phyloP scores from a whole-genome alignment of 2,888 invertebrate species.

The Parnassius mnemosyne region DNA sequence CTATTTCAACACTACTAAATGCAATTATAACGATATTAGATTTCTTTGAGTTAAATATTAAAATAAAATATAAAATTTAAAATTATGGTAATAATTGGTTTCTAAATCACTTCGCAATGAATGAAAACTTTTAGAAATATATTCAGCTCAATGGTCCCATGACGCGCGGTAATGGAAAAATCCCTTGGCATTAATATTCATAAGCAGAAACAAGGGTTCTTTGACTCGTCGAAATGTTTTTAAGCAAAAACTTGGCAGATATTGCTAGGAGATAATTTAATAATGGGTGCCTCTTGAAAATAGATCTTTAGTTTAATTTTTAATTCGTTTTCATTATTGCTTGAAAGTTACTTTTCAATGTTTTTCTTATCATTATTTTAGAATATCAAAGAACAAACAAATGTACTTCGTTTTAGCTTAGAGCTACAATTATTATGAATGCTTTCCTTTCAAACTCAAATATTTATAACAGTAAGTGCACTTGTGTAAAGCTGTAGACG shows the following conservation, averaged over 20 bases:
- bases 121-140: slow-evolving; percentile 52
- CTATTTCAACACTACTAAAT: neutral
- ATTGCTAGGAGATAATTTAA: slow-evolving; percentile 9
- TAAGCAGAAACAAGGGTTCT: slow-evolving; percentile 44
- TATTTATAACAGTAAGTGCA: too few species aligned
- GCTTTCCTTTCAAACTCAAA: too few species aligned
- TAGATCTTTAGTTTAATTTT: too few species aligned
- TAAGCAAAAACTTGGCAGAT: slow-evolving; percentile 20
- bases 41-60: slow-evolving; percentile 8
- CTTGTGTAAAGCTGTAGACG: too few species aligned
- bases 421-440: too few species aligned
- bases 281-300: neutral
- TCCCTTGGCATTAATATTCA: slow-evolving; percentile 60
- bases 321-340: too few species aligned
- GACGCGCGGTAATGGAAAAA: slow-evolving; percentile 55
- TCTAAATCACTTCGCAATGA: slow-evolving; percentile 41
- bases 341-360: too few species aligned
- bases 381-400: too few species aligned
- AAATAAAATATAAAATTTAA: slow-evolving; percentile 2
- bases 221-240: slow-evolving; percentile 38
- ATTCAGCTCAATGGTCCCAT: slow-evolving; percentile 47
- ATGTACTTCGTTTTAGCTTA: too few species aligned
- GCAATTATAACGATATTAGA: neutral
- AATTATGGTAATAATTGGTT: slow-evolving; percentile 25
- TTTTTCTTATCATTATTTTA: too few species aligned